phyloP scores from a whole-genome alignment of 92 coral and sea anemone genomes.

The Palythoa caribaeorum region DNA sequence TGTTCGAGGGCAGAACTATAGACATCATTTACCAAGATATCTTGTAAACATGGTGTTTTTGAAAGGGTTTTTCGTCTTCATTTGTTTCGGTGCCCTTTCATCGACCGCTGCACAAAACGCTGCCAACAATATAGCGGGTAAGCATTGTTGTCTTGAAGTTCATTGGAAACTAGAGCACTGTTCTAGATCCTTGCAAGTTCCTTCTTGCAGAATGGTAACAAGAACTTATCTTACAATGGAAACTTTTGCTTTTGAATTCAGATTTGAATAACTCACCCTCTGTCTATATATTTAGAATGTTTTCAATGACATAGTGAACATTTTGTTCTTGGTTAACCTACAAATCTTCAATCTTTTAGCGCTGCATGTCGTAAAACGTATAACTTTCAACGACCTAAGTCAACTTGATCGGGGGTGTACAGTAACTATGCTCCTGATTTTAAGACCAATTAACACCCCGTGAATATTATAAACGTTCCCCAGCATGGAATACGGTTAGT shows the following conservation, averaged over 20 bases:
- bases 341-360: neutral
- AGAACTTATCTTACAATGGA: neutral
- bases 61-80: neutral
- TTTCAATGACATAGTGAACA: neutral
- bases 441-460: conserved; percentile 27
- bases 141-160: neutral
- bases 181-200: neutral
- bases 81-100: neutral
- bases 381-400: neutral
- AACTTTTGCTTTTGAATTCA: neutral
- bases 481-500: conserved; percentile 12
- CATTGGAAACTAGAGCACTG: neutral
- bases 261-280: neutral
- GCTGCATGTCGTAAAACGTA: neutral
- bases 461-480: neutral
- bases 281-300: neutral
- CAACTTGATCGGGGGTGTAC: neutral
- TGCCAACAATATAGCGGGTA: conserved; percentile 29
- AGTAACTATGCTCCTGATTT: neutral
- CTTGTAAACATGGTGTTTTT: neutral
- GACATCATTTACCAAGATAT: conserved; percentile 15
- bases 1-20: conserved; percentile 11
- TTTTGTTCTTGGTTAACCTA: neutral
- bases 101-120: neutral
- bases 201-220: neutral